These are phyloP conservation scores for Aegithalos caudatus DNA, from an alignment of 2,113 vertebrate species.

Conservation along the genomic window DNA sequence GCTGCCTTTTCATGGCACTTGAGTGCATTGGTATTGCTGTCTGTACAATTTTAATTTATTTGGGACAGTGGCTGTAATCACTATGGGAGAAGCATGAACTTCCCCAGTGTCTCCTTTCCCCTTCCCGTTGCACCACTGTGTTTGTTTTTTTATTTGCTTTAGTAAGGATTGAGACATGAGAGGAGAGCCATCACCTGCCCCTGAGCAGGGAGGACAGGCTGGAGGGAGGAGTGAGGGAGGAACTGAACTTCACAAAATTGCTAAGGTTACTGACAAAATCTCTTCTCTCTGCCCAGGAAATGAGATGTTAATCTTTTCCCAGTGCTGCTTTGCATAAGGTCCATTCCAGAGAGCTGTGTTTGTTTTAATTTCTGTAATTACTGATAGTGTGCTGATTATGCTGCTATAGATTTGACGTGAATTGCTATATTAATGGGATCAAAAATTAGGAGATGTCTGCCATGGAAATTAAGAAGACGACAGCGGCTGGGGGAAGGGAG, in stretches of 20 bases:
- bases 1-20: neutral
- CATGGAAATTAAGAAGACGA: neutral
- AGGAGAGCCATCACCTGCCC: neutral
- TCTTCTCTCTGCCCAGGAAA: conserved; percentile 46
- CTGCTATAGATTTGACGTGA: conserved; percentile 42
- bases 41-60: conserved; percentile 55
- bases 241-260: conserved; percentile 29
- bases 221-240: neutral
- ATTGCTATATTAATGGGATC: conserved; percentile 46
- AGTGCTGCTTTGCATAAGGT: conserved; percentile 57
- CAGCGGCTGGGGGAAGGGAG: neutral
- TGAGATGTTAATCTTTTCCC: conserved; percentile 55
- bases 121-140: neutral
- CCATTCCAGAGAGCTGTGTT: conserved; percentile 54
- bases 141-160: neutral
- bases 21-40: conserved; percentile 1
- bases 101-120: neutral
- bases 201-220: neutral
- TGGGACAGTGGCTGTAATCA: conserved; percentile 6
- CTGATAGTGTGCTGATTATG: conserved; percentile 56
- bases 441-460: conserved; percentile 53
- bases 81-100: neutral
- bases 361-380: conserved; percentile 62
- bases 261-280: conserved; percentile 35
- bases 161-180: neutral